Conservation (phyloP, 2,888 invertebrate genomes). For the Folsomia manolachei region DNA sequence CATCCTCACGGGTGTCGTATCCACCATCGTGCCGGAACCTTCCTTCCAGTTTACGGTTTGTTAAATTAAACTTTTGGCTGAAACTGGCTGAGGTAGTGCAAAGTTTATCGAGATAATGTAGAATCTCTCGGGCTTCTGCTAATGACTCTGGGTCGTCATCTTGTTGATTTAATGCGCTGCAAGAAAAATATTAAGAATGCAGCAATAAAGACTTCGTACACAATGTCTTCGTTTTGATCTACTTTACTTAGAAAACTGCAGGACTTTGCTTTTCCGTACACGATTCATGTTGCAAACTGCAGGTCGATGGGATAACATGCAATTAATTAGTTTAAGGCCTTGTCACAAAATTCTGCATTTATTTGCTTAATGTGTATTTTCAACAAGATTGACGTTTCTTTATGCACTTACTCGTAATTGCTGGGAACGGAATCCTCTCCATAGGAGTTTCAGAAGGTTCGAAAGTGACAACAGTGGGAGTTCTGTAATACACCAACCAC, state of each 20-base stretch:
- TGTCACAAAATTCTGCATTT: neutral
- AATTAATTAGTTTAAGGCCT: no score
- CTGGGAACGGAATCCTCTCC: slow-evolving; percentile 73
- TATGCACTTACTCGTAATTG: slow-evolving; percentile 62
- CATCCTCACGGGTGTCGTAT: slow-evolving; percentile 31
- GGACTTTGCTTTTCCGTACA: slow-evolving; percentile 31
- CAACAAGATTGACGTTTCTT: neutral
- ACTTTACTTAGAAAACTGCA: neutral
- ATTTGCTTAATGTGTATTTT: neutral
- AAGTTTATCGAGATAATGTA: slow-evolving; percentile 39
- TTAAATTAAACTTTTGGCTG: slow-evolving; percentile 40
- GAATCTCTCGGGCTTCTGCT: slow-evolving; percentile 30
- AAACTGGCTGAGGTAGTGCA: slow-evolving; percentile 39
- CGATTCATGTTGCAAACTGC: slow-evolving; percentile 42
- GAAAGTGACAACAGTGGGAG: slow-evolving; percentile 75
- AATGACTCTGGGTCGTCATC: slow-evolving; percentile 5
- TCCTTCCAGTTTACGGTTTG: slow-evolving; percentile 23
- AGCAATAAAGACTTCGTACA: neutral
- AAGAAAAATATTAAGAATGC: neutral
- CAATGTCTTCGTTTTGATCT: neutral
- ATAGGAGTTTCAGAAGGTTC: slow-evolving; percentile 69
- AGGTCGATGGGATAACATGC: no score
- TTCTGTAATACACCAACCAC: slow-evolving; percentile 64
- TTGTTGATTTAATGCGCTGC: neutral
- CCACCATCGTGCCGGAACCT: slow-evolving; percentile 26